Conservation (phyloP, 2,797 vertebrate genomes). For the Neomorphus geoffroyi region DNA sequence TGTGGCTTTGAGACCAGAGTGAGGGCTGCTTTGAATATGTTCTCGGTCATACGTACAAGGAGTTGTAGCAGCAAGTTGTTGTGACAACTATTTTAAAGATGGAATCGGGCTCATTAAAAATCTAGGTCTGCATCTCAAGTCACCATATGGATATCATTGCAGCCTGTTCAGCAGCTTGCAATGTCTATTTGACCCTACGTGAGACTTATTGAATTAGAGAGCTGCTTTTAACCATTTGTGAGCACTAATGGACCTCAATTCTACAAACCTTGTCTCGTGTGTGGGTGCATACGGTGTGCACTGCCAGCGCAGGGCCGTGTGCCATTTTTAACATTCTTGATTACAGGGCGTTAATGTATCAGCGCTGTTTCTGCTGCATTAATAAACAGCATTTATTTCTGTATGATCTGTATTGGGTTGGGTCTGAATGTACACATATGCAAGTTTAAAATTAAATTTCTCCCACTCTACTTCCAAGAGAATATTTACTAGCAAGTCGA, state of each 20-base stretch:
- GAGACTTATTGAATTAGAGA: not conserved
- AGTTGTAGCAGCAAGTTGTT: not conserved
- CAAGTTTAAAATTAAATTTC: conserved; percentile 7
- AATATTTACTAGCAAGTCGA: conserved; percentile 2
- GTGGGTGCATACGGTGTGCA: not conserved
- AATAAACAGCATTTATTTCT: not conserved
- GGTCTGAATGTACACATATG: not conserved
- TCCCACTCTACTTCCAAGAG: not conserved
- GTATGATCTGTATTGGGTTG: not conserved
- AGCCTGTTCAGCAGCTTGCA: not conserved
- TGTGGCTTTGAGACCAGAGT: not conserved
- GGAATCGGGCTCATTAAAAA: not conserved
- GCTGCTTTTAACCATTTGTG: not conserved
- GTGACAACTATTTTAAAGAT: not conserved
- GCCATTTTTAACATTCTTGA: conserved; percentile 9
- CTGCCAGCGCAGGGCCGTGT: not conserved
- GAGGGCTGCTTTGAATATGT: not conserved
- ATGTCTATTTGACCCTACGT: not conserved
- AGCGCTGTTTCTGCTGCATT: not conserved
- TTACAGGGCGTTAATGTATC: not conserved
- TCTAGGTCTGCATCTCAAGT: not conserved
- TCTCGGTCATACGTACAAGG: not conserved
- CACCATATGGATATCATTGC: not conserved
- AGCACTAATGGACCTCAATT: not conserved
- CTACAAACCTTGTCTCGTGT: not conserved